Evolutionary conservation across 2,888 invertebrate species (phyloP).

Genomic region (Brachypalpus laphriformis): DNA sequence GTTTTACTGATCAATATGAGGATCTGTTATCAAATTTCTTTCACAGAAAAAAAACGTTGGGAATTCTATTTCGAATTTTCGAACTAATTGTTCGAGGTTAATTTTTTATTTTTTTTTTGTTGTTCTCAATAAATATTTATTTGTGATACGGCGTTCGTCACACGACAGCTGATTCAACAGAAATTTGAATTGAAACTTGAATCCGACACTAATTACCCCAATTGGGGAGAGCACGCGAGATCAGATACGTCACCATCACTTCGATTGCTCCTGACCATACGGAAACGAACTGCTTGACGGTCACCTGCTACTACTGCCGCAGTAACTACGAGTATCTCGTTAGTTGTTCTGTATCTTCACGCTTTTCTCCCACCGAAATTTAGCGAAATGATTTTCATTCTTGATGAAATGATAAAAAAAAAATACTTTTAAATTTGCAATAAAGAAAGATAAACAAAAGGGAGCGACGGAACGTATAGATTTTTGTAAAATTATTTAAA

Average conservation of each 20-base stretch:
- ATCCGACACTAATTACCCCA: slow-evolving; percentile 5
- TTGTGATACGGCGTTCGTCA: slow-evolving; percentile 5
- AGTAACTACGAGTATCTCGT: neutral
- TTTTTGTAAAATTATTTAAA: slow-evolving; percentile 45
- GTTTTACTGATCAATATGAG: too few relatives aligned
- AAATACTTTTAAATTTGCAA: slow-evolving; percentile 15
- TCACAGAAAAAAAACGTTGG: too few relatives aligned
- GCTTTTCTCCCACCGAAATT: slow-evolving; percentile 44
- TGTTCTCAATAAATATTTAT: slow-evolving; percentile 12
- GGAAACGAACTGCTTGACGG: slow-evolving; percentile 3
- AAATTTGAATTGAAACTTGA: neutral
- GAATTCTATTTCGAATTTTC: neutral
- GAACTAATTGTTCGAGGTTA: neutral
- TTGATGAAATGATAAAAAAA: slow-evolving; percentile 9
- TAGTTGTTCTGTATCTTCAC: slow-evolving; percentile 7
- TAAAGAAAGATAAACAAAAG: slow-evolving; percentile 9
- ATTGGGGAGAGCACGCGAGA: neutral
- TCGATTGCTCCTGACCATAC: neutral
- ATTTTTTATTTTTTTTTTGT: neutral
- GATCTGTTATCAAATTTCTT: too few relatives aligned
- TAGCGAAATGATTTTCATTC: slow-evolving; percentile 21
- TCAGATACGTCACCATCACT: slow-evolving; percentile 42
- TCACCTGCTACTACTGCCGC: slow-evolving; percentile 23
- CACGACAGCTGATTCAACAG: slow-evolving; percentile 44
- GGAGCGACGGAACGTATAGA: slow-evolving; percentile 11